Conservation (phyloP, 2,888 invertebrate species). For the Xestia ashworthii region DNA sequence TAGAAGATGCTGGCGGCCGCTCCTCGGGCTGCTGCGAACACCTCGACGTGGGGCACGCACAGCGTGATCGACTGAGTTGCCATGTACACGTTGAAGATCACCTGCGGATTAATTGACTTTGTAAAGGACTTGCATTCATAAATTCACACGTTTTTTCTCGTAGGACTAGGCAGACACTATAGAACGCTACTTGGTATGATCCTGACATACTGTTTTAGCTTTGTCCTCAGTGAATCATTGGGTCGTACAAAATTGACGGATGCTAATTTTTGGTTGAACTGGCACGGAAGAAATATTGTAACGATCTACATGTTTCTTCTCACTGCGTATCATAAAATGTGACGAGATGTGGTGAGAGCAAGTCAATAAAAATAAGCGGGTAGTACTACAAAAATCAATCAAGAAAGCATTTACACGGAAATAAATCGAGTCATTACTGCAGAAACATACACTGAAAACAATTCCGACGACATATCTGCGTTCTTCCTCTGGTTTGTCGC, state of each 20-base stretch:
- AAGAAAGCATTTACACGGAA: neutral
- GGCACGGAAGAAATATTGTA: neutral
- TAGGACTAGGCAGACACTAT: neutral
- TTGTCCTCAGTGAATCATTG: neutral
- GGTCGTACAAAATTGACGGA: neutral
- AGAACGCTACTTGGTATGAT: neutral
- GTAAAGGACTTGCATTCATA: neutral
- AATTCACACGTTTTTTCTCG: neutral
- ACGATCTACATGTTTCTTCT: neutral
- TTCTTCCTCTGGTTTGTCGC: slow-evolving; percentile 89
- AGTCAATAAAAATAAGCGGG: neutral
- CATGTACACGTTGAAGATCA: slow-evolving; percentile 94
- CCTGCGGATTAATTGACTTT: slow-evolving; percentile 77
- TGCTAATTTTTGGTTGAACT: neutral
- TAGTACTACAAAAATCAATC: neutral
- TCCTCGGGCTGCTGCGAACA: slow-evolving; percentile 93
- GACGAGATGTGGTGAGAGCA: neutral
- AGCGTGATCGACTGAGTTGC: slow-evolving; percentile 95
- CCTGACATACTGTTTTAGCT: neutral
- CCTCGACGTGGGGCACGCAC: slow-evolving; percentile 94
- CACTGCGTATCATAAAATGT: too few species aligned
- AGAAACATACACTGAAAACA: slow-evolving; percentile 91
- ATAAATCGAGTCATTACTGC: neutral
- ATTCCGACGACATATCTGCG: slow-evolving; percentile 92
- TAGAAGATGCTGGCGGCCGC: slow-evolving; percentile 94